Evolutionary conservation across 2,113 vertebrate genomes (phyloP).

Genomic region (Antidorcas marsupialis): DNA sequence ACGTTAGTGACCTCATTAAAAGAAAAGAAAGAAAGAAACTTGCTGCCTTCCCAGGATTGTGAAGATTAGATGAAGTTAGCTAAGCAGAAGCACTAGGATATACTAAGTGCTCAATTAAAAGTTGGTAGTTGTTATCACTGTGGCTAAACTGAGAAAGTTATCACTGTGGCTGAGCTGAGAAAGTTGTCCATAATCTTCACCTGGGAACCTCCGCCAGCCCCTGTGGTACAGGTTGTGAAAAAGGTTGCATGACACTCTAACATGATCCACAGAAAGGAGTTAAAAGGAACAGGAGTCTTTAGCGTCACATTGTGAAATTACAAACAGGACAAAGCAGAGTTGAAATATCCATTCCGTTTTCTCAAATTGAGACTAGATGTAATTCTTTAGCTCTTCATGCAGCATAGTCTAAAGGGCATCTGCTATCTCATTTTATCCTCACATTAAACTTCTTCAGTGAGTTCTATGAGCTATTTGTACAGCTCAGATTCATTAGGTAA

Average conservation of each 20-base stretch:
- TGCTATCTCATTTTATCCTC: background rate
- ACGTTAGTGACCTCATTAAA: background rate
- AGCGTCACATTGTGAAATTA: too few relatives aligned
- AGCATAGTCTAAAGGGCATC: background rate
- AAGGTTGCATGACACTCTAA: background rate
- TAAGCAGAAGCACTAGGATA: background rate
- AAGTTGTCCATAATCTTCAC: too few relatives aligned
- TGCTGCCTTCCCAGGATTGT: background rate
- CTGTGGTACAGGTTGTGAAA: background rate
- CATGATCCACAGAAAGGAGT: background rate
- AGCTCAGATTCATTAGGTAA: background rate
- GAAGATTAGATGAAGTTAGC: background rate
- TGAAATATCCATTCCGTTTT: background rate
- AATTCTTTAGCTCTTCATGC: background rate
- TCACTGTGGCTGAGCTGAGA: background rate
- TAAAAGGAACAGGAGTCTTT: background rate
- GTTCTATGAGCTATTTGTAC: background rate
- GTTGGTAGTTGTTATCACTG: background rate
- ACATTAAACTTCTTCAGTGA: background rate
- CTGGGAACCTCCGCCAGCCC: fast-evolving
- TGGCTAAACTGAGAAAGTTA: background rate
- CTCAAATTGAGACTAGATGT: background rate
- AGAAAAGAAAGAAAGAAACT: background rate
- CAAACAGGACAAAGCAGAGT: background rate
- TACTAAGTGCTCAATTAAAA: background rate